Conservation (phyloP, 2,113 vertebrate species). For the Mionectes macconnelli region DNA sequence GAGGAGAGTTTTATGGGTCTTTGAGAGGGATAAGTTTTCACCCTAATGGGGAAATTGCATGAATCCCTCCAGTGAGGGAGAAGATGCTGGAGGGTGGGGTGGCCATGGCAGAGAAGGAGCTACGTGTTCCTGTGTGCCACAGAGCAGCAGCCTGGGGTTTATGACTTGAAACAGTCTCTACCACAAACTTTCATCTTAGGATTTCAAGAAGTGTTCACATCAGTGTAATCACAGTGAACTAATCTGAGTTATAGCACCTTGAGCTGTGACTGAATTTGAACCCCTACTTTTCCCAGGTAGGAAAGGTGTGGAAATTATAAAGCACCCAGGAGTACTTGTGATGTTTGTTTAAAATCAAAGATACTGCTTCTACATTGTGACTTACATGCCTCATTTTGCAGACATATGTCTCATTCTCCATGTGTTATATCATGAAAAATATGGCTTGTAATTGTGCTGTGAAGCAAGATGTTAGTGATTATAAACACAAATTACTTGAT, state of each 20-base stretch:
- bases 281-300: neutral
- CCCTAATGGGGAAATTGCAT: neutral
- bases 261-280: neutral
- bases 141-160: neutral
- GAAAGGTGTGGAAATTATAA: neutral
- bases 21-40: neutral
- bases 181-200: neutral
- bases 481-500: neutral
- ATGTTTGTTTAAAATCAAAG: neutral
- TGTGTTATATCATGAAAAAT: neutral
- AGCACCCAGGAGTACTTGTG: neutral
- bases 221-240: neutral
- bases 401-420: neutral
- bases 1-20: neutral
- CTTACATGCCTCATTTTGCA: neutral
- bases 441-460: neutral
- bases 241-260: neutral
- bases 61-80: neutral
- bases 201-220: neutral
- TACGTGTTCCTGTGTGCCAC: fast-evolving
- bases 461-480: neutral
- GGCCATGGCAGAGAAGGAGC: neutral
- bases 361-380: neutral
- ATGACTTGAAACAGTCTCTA: neutral
- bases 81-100: neutral